These are phyloP conservation scores for Diprion similis DNA, from an alignment of 1,140 invertebrate genomes.

Conservation along the genomic window DNA sequence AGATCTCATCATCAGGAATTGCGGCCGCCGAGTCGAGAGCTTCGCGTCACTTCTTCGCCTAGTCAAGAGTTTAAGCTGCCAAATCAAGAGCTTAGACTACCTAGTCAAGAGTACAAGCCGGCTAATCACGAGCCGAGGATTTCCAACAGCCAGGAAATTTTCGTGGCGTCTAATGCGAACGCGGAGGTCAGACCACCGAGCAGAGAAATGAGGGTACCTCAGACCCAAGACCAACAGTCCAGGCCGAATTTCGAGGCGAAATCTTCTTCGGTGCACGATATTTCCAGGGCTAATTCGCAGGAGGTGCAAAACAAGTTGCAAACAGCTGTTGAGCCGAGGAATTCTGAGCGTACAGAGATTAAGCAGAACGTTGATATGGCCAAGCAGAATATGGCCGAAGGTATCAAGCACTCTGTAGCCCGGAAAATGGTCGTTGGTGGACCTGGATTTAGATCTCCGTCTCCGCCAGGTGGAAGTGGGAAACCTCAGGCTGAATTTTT, in stretches of 20 bases:
- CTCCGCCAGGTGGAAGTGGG: constrained; percentile 36
- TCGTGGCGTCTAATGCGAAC: constrained; percentile 20
- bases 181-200: constrained; percentile 35
- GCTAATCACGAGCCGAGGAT: constrained; percentile 29
- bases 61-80: constrained; percentile 40
- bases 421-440: constrained; percentile 56
- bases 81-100: constrained; percentile 31
- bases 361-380: constrained; percentile 31
- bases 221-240: constrained; percentile 29
- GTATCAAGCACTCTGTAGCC: constrained; percentile 46
- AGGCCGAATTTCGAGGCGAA: constrained; percentile 30
- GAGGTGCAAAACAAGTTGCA: constrained; percentile 25
- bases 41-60: constrained; percentile 24
- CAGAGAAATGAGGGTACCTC: constrained; percentile 33
- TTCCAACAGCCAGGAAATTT: constrained; percentile 25
- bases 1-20: constrained; percentile 24
- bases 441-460: constrained; percentile 46
- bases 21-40: constrained; percentile 27
- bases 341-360: constrained; percentile 30
- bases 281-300: constrained; percentile 23
- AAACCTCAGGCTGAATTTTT: constrained; percentile 61
- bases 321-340: constrained; percentile 30
- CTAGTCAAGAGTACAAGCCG: constrained; percentile 35
- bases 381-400: constrained; percentile 38
- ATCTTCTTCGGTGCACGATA: not conserved